These are phyloP conservation scores for Dreissena polymorpha DNA, from an alignment of 1,140 invertebrate genomes.

Conservation along the genomic window DNA sequence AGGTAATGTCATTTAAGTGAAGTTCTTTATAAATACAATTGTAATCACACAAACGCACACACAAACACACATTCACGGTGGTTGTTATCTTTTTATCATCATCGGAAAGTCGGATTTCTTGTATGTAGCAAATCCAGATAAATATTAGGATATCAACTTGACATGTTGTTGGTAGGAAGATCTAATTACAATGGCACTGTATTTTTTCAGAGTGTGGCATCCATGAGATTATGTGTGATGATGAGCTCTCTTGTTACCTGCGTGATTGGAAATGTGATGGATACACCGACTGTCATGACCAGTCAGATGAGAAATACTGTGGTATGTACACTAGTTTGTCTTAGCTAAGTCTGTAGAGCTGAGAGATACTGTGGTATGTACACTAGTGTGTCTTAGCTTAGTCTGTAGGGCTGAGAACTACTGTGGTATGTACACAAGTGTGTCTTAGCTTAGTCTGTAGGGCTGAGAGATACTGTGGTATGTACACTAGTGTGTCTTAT, in stretches of 20 bases:
- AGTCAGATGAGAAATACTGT: constrained; percentile 64
- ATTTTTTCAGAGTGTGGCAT: background rate
- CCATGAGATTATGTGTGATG: background rate
- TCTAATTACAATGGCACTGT: no score
- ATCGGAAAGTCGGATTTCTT: no score
- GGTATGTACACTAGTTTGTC: constrained; percentile 54
- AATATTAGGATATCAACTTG: no score
- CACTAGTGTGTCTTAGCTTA: background rate
- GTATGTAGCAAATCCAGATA: no score
- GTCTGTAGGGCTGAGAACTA: constrained; percentile 52
- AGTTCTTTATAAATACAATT: no score
- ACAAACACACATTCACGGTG: no score
- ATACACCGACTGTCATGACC: constrained; percentile 54
- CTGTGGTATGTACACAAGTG: constrained; percentile 61
- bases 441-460: background rate
- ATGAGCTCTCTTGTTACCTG: constrained; percentile 56
- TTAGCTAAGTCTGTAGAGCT: constrained; percentile 41
- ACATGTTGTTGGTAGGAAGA: no score
- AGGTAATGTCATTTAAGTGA: no score
- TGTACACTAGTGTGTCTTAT: constrained; percentile 18
- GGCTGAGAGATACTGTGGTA: constrained; percentile 67
- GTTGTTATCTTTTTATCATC: no score
- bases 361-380: constrained; percentile 66
- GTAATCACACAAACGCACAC: no score
- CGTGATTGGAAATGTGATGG: constrained; percentile 64